Evolutionary conservation across 2,797 vertebrate genomes (phyloP).

Genomic region (Hephaestus fuliginosus): DNA sequence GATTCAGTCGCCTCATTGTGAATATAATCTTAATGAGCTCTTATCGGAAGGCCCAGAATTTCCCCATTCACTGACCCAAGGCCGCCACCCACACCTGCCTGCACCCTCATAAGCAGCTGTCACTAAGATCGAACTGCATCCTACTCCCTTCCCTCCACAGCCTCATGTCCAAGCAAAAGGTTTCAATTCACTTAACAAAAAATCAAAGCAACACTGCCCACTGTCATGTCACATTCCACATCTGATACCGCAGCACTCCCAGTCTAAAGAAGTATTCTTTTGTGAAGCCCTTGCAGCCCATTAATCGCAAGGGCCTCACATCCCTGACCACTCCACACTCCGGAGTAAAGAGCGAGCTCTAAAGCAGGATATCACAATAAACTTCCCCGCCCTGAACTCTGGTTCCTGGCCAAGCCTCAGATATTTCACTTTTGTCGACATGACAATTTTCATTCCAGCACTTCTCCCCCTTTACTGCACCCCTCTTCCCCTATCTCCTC

Average conservation of each 20-base stretch:
- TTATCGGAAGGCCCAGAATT: background rate
- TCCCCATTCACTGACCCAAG: background rate
- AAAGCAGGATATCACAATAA: conserved; percentile 75
- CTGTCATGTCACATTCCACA: conserved; percentile 30
- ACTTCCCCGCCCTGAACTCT: conserved; percentile 67
- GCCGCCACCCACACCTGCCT: conserved; percentile 12
- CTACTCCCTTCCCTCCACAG: conserved; percentile 3
- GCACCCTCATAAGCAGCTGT: background rate
- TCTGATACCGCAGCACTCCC: conserved; percentile 39
- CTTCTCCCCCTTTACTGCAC: conserved; percentile 46
- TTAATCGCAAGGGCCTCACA: conserved; percentile 49
- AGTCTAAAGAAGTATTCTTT: conserved; percentile 26
- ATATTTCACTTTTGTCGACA: conserved; percentile 81
- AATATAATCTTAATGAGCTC: background rate
- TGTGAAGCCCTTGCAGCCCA: conserved; percentile 37
- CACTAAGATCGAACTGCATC: conserved; percentile 28
- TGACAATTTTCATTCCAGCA: conserved; percentile 79
- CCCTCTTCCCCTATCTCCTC: conserved; percentile 65
- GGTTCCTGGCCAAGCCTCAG: conserved; percentile 77
- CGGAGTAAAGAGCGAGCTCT: conserved; percentile 55
- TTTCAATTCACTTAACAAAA: conserved; percentile 11
- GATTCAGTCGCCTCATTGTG: background rate
- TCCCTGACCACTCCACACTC: conserved; percentile 48
- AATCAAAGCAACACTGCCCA: conserved; percentile 30
- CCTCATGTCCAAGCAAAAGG: background rate